A percentile compares a stretch with the other conserved stretches of the same genome.
These are phyloP conservation scores for Dolichopus griseipennis DNA, from an alignment of 2,888 invertebrate species.

Conservation along the genomic window DNA sequence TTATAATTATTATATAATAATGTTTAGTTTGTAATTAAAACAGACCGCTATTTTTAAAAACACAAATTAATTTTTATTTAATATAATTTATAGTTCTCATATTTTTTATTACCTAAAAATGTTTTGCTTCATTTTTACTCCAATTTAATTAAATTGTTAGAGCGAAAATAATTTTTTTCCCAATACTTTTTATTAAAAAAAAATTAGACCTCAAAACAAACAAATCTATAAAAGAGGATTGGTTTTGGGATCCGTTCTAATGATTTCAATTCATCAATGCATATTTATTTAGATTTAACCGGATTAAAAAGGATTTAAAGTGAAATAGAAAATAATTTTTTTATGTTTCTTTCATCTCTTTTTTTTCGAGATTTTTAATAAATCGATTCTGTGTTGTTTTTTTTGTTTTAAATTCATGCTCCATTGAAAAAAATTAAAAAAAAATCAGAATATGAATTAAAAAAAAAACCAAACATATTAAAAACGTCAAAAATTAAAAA, in stretches of 20 bases:
- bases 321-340: no score
- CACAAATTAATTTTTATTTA: no score
- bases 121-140: neutral
- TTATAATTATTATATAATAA: no score
- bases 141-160: neutral
- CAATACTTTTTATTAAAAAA: neutral
- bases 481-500: neutral
- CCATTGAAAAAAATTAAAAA: neutral
- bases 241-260: neutral
- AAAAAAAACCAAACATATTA: neutral
- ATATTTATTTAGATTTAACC: neutral
- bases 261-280: neutral
- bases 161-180: neutral
- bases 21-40: no score
- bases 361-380: no score
- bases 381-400: neutral
- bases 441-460: neutral
- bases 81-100: no score
- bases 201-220: no score
- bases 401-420: neutral
- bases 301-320: neutral
- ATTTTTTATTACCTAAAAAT: no score
- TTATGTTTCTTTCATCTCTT: no score
- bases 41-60: no score
- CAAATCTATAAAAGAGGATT: neutral